These are phyloP conservation scores for Ectemnius cavifrons DNA, from an alignment of 2,888 invertebrate species.

Conservation along the genomic window DNA sequence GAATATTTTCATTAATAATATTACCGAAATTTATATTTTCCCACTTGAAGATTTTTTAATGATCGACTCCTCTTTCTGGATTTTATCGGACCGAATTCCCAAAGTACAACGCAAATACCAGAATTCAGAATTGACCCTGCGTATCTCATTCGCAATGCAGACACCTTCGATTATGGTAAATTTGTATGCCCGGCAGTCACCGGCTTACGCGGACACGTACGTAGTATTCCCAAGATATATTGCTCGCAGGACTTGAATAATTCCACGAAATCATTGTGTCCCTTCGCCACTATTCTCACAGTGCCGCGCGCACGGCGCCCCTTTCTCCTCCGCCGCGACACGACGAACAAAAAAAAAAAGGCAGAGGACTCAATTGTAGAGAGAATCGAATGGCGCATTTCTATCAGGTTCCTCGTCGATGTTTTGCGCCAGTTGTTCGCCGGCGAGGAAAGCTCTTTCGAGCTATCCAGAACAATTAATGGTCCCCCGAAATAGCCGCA, in stretches of 20 bases:
- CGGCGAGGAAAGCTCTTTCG: background rate
- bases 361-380: too few species aligned
- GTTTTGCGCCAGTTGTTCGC: background rate
- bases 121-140: too few species aligned
- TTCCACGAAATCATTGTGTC: constrained; percentile 18
- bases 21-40: too few species aligned
- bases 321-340: background rate
- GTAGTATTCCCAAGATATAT: constrained; percentile 36
- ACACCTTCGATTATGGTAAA: constrained; percentile 36
- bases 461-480: background rate
- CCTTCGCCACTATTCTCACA: background rate
- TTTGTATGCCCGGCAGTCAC: constrained; percentile 52
- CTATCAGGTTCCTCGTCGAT: too few species aligned
- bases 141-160: background rate
- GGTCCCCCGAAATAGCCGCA: constrained; percentile 7
- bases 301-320: background rate
- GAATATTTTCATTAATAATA: too few species aligned
- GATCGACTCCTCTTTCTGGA: too few species aligned
- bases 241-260: constrained; percentile 55
- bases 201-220: constrained; percentile 24
- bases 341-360: too few species aligned
- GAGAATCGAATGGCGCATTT: too few species aligned
- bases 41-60: too few species aligned
- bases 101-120: too few species aligned
- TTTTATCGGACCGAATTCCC: too few species aligned